phyloP scores from a whole-genome alignment of 2,888 invertebrate species.

The Hypselothyrea guttata region DNA sequence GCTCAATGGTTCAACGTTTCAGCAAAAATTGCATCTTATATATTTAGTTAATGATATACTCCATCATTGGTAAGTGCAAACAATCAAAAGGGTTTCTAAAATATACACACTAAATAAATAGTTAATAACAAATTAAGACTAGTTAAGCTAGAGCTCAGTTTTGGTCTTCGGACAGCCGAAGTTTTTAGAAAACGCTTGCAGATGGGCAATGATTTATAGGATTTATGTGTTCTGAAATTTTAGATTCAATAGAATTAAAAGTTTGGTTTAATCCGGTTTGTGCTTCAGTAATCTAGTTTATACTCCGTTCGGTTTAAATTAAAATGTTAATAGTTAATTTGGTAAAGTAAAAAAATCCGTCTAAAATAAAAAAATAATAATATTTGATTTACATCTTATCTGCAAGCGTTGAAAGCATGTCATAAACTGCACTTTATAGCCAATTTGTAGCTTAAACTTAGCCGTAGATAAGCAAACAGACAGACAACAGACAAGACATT shows the following conservation, averaged over 20 bases:
- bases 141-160: too few species aligned
- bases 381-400: too few species aligned
- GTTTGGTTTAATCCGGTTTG: too few species aligned
- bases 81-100: slow-evolving; percentile 1
- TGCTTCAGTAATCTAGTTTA: too few species aligned
- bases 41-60: slow-evolving; percentile 99
- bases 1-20: slow-evolving; percentile 88
- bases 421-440: too few species aligned
- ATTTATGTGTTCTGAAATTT: too few species aligned
- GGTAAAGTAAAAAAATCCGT: too few species aligned
- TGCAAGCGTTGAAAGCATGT: not conserved
- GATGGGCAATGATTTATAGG: not conserved
- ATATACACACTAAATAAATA: not conserved
- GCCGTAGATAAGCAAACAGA: slow-evolving; percentile 3
- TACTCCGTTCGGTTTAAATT: too few species aligned
- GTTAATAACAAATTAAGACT: too few species aligned
- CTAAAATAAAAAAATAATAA: slow-evolving; percentile 7
- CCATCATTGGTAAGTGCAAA: slow-evolving; percentile 94
- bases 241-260: too few species aligned
- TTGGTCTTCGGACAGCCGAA: not conserved
- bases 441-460: slow-evolving; percentile 36
- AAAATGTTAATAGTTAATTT: too few species aligned
- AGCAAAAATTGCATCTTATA: slow-evolving; percentile 97
- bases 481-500: not conserved
- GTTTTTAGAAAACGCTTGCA: not conserved